Evolutionary conservation across 2,888 invertebrate genomes (phyloP).

Genomic region (Thera obeliscata): DNA sequence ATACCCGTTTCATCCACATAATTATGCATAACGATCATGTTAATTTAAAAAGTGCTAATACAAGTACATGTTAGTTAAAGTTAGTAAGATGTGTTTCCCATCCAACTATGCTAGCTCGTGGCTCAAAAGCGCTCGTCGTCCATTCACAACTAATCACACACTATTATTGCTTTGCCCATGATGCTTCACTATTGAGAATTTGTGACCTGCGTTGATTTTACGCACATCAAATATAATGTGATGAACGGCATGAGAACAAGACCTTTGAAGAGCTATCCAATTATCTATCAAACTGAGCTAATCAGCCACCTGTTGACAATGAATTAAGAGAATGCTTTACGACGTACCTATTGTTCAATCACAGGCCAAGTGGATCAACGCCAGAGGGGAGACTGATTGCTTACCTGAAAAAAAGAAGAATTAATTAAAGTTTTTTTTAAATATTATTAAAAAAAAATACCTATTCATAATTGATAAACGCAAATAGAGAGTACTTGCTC

Average conservation of each 20-base stretch:
- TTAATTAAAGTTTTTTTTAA: too few relatives aligned
- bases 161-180: constrained; percentile 1
- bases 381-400: constrained; percentile 53
- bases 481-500: too few relatives aligned
- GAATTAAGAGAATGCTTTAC: constrained; percentile 46
- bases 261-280: constrained; percentile 27
- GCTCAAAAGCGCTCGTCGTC: constrained; percentile 1
- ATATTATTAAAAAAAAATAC: too few relatives aligned
- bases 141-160: constrained; percentile 10
- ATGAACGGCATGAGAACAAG: constrained; percentile 32
- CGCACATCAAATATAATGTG: constrained; percentile 8
- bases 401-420: constrained; percentile 23
- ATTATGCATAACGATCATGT: too few relatives aligned
- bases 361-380: constrained; percentile 44
- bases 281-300: constrained; percentile 40
- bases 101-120: neutral
- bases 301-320: constrained; percentile 43
- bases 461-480: too few relatives aligned
- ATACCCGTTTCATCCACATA: too few relatives aligned
- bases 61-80: neutral
- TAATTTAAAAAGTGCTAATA: too few relatives aligned
- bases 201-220: constrained; percentile 6
- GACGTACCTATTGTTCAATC: constrained; percentile 28
- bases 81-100: neutral
- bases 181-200: neutral